These are phyloP conservation scores for Dioctria linearis DNA, from an alignment of 2,888 invertebrate species.

Conservation along the genomic window DNA sequence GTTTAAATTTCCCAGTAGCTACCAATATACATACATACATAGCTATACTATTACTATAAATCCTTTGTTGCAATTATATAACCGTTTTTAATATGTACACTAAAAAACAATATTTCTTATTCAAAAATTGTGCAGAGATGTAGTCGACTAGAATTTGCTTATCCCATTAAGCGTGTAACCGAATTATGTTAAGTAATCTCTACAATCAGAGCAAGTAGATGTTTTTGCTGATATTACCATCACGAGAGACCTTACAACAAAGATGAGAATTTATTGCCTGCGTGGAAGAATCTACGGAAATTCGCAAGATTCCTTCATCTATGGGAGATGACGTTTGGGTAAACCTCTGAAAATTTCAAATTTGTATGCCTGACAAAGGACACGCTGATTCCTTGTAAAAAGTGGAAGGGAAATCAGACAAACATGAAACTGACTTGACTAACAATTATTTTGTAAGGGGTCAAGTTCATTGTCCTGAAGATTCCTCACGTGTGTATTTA, in stretches of 20 bases:
- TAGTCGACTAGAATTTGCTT: background rate
- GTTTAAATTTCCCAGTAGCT: too few relatives aligned
- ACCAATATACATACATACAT: too few relatives aligned
- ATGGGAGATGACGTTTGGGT: conserved; percentile 13
- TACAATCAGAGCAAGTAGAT: conserved; percentile 11
- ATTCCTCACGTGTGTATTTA: conserved; percentile 10
- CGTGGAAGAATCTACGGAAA: conserved; percentile 39
- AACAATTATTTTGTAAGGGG: conserved; percentile 20
- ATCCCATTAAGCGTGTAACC: conserved; percentile 39
- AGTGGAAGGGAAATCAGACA: conserved; percentile 13
- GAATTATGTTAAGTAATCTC: conserved; percentile 38
- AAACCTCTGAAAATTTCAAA: conserved; percentile 27
- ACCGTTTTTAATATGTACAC: too few relatives aligned
- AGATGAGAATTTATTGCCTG: conserved; percentile 37
- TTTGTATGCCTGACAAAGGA: conserved; percentile 43
- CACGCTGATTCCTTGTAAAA: background rate
- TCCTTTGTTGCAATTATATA: too few relatives aligned
- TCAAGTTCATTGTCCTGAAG: conserved; percentile 44
- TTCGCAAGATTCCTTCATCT: background rate
- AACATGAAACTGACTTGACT: conserved; percentile 31
- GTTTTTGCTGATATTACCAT: conserved; percentile 13
- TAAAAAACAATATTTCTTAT: too few relatives aligned
- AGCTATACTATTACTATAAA: too few relatives aligned
- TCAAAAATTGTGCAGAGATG: too few relatives aligned
- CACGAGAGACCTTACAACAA: conserved; percentile 8